Conservation (phyloP, 2,888 invertebrate genomes). For the Microctonus brassicae region DNA sequence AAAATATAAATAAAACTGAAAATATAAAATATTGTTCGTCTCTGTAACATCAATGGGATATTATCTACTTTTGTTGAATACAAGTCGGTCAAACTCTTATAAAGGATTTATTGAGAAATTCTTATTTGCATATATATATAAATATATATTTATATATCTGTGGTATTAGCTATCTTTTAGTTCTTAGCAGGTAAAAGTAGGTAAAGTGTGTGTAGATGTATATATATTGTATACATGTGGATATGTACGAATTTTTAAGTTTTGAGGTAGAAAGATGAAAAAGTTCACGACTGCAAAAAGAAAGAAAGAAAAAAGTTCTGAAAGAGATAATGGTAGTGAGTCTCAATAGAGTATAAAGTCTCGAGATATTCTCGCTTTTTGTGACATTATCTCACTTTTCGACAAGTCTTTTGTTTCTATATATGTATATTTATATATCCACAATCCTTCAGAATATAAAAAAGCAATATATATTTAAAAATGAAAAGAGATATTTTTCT, state of each 20-base stretch:
- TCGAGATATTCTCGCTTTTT: conserved; percentile 18
- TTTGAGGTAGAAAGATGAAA: conserved; percentile 12
- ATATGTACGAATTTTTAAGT: neutral
- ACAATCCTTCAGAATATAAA: too few species aligned
- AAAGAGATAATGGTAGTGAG: conserved; percentile 25
- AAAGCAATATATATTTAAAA: neutral
- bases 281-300: neutral
- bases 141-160: neutral
- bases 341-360: conserved; percentile 28
- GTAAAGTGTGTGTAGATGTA: neutral
- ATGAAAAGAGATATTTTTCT: too few species aligned
- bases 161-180: neutral
- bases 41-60: too few species aligned
- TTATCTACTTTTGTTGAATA: too few species aligned
- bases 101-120: too few species aligned
- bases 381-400: neutral
- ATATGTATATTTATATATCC: conserved; percentile 11
- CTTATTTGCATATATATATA: too few species aligned
- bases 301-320: neutral
- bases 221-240: too few species aligned
- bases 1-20: too few species aligned
- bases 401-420: conserved; percentile 18
- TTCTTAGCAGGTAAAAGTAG: neutral
- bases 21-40: too few species aligned
- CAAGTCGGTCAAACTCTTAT: neutral